Evolutionary conservation across 2,113 vertebrate species (phyloP).

Genomic region (Scomber scombrus): DNA sequence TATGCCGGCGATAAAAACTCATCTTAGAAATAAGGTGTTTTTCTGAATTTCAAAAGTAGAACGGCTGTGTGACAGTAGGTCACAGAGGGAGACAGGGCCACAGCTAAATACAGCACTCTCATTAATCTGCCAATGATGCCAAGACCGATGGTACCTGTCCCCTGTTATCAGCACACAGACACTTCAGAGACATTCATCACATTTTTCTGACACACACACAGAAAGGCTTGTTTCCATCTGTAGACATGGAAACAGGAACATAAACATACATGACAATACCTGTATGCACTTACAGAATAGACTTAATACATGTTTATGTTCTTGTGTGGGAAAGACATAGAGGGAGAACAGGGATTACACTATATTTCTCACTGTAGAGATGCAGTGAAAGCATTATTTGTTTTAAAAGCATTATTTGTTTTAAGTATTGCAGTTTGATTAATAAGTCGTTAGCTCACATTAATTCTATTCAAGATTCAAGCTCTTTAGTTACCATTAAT

Average conservation of each 20-base stretch:
- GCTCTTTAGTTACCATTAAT: constrained; percentile 63
- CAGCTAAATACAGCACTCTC: constrained; percentile 71
- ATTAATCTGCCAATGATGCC: constrained; percentile 73
- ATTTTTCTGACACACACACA: constrained; percentile 33
- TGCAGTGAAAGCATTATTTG: constrained; percentile 48
- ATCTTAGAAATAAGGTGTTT: constrained; percentile 4
- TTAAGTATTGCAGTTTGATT: constrained; percentile 60
- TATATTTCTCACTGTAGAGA: constrained; percentile 28
- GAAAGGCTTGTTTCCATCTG: neutral
- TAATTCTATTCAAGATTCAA: constrained; percentile 51
- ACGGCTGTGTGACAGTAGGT: constrained; percentile 50
- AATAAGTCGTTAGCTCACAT: constrained; percentile 57
- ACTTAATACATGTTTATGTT: constrained; percentile 23
- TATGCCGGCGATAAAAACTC: neutral
- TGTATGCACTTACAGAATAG: neutral
- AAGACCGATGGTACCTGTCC: constrained; percentile 70
- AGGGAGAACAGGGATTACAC: constrained; percentile 9
- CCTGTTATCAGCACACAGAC: constrained; percentile 58
- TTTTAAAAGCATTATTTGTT: constrained; percentile 58
- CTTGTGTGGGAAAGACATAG: neutral
- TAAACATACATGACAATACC: constrained; percentile 6
- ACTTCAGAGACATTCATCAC: constrained; percentile 50
- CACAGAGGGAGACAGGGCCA: constrained; percentile 55
- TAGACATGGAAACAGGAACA: constrained; percentile 8
- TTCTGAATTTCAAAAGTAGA: constrained; percentile 16